Conservation (phyloP, 2,113 vertebrate species). For the Gasterosteus nipponicus region DNA sequence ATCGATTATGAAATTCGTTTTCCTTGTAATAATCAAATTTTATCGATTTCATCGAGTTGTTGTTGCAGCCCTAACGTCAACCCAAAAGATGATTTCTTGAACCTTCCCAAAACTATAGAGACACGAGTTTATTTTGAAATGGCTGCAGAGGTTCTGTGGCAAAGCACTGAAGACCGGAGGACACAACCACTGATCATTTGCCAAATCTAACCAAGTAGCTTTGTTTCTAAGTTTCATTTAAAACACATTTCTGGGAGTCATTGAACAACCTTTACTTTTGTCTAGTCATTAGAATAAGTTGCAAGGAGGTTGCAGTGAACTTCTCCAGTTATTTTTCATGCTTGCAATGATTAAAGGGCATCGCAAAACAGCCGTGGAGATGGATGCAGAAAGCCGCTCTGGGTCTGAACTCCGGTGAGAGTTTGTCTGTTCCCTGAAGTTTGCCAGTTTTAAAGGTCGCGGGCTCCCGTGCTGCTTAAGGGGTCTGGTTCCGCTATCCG, state of each 20-base stretch:
- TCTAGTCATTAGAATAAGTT: background rate
- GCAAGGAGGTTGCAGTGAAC: background rate
- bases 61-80: too few species aligned
- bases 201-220: background rate
- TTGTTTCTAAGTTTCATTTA: background rate
- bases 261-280: background rate
- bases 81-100: too few species aligned
- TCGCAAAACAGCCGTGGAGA: conserved; percentile 6
- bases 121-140: background rate
- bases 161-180: too few species aligned
- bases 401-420: conserved; percentile 36
- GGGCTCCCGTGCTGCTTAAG: conserved; percentile 25
- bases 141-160: background rate
- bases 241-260: background rate
- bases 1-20: too few species aligned
- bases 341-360: conserved; percentile 42
- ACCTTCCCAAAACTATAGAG: too few species aligned
- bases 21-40: too few species aligned
- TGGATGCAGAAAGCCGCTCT: conserved; percentile 25
- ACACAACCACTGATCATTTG: background rate
- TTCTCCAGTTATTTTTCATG: conserved; percentile 11
- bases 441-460: conserved; percentile 57
- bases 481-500: background rate
- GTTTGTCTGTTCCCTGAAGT: conserved; percentile 48
- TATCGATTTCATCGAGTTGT: too few species aligned